These are phyloP conservation scores for Heliconius congener DNA, from an alignment of 1,140 invertebrate genomes.

Conservation along the genomic window DNA sequence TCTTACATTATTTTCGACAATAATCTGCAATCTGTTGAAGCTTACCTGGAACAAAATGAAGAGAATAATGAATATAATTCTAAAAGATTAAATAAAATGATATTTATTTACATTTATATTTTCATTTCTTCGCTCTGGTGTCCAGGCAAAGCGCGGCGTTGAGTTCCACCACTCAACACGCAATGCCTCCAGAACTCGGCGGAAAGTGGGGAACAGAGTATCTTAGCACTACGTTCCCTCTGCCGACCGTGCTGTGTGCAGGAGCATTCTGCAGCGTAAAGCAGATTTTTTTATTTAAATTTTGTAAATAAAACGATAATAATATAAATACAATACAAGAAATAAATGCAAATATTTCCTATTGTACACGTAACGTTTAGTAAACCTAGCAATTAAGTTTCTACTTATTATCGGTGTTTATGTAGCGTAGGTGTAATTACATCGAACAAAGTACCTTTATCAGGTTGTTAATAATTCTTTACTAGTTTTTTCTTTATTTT, in stretches of 20 bases:
- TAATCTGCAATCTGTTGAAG: background rate
- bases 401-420: background rate
- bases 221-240: too few species aligned
- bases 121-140: too few species aligned
- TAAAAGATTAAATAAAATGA: background rate
- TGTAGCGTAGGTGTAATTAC: background rate
- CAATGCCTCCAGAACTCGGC: too few species aligned
- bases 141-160: too few species aligned
- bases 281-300: too few species aligned
- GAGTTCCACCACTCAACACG: too few species aligned
- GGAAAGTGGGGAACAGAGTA: too few species aligned
- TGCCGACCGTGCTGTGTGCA: too few species aligned
- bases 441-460: background rate
- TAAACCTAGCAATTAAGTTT: background rate
- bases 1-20: background rate
- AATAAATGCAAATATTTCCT: background rate
- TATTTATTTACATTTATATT: background rate
- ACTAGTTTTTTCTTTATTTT: background rate
- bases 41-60: constrained; percentile 61
- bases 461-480: background rate
- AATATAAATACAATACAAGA: background rate
- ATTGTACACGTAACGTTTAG: background rate
- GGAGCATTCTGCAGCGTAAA: too few species aligned
- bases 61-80: background rate
- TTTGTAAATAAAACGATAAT: background rate